Conservation (phyloP, 1,140 invertebrate species). For the Phymastichus coffea region DNA sequence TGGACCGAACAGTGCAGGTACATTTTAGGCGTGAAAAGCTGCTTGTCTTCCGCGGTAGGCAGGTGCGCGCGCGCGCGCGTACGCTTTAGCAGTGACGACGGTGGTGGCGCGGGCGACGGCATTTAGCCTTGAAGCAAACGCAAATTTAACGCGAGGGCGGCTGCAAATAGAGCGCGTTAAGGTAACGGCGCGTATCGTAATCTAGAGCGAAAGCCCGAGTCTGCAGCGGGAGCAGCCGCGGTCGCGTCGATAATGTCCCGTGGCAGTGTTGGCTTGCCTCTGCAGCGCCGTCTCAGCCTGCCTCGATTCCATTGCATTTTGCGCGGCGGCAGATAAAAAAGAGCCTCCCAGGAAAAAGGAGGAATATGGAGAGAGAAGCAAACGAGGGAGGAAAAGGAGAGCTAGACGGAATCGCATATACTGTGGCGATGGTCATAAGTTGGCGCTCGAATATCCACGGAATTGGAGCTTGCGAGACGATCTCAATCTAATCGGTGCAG, state of each 20-base stretch:
- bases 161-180: conserved; percentile 18
- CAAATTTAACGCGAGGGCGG: conserved; percentile 21
- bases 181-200: conserved; percentile 19
- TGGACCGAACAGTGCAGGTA: too few species aligned
- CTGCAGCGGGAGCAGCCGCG: neutral
- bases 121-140: conserved; percentile 18
- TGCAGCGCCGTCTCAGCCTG: too few species aligned
- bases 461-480: too few species aligned
- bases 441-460: too few species aligned
- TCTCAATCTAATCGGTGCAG: too few species aligned
- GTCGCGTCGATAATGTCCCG: conserved; percentile 11
- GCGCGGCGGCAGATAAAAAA: neutral
- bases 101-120: too few species aligned
- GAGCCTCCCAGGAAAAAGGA: neutral
- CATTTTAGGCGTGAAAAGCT: too few species aligned
- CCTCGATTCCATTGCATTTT: conserved; percentile 10
- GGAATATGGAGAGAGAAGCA: neutral
- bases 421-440: neutral
- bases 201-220: conserved; percentile 8
- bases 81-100: too few species aligned
- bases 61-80: too few species aligned
- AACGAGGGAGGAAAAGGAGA: too few species aligned
- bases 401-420: neutral
- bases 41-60: too few species aligned
- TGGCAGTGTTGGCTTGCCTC: neutral